Percentiles rank a stretch among this genome's conserved stretches.
Conservation (phyloP, 2,888 invertebrate species). For the Globia sparganii region DNA sequence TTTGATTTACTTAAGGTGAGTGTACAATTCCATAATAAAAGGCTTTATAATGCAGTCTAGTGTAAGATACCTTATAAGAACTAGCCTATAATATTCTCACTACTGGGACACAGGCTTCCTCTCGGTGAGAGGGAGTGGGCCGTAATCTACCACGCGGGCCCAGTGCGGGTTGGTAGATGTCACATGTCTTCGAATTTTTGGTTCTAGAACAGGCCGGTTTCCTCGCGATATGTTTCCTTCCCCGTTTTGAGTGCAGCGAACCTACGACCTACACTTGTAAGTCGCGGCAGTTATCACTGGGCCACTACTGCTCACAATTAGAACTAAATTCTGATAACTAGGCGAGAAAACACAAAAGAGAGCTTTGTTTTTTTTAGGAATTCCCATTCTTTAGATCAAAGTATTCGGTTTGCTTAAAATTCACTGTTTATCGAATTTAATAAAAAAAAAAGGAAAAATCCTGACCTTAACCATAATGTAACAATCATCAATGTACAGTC, state of each 20-base stretch:
- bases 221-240: too few relatives aligned
- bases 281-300: too few relatives aligned
- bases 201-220: not conserved
- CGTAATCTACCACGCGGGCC: not conserved
- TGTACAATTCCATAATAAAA: not conserved
- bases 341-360: not conserved
- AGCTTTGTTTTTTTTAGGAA: not conserved
- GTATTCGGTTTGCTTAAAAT: not conserved
- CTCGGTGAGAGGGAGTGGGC: not conserved
- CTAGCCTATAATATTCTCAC: not conserved
- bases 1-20: constrained; percentile 2
- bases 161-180: not conserved
- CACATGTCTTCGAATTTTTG: not conserved
- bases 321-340: not conserved
- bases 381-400: not conserved
- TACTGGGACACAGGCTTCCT: not conserved
- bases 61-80: not conserved
- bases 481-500: not conserved
- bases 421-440: not conserved
- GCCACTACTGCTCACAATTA: not conserved
- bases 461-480: too few relatives aligned
- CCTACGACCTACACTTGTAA: too few relatives aligned
- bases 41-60: not conserved
- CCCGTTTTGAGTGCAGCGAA: too few relatives aligned
- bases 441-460: too few relatives aligned